Percentiles rank a stretch among this genome's conserved stretches.
Conservation (phyloP, 2,113 vertebrate species). For the Ia io region DNA sequence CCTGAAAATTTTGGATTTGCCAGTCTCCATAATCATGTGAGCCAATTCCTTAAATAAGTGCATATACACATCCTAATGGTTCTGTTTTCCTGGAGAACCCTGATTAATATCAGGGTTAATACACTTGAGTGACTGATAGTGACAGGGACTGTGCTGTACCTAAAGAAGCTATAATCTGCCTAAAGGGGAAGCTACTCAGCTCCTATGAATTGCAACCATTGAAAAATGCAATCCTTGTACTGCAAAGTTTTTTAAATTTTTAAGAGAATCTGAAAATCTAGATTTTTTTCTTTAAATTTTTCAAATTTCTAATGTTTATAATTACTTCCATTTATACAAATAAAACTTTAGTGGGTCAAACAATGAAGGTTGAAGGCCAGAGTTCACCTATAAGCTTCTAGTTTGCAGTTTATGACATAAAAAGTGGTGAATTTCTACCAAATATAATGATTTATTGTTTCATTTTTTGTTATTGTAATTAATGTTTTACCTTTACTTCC, state of each 20-base stretch:
- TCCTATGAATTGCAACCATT: neutral
- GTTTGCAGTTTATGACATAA: neutral
- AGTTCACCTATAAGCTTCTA: neutral
- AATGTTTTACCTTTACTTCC: neutral
- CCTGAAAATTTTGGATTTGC: neutral
- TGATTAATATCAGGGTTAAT: neutral
- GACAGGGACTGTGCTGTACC: neutral
- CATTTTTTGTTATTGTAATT: neutral
- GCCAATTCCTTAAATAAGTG: neutral
- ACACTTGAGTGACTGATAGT: neutral
- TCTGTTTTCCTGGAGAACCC: neutral
- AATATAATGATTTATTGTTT: neutral
- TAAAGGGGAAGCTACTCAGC: neutral
- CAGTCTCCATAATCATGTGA: neutral
- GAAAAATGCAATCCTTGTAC: neutral
- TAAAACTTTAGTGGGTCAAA: neutral
- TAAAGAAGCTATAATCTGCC: neutral
- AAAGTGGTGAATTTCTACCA: neutral
- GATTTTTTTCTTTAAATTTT: neutral
- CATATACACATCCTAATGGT: neutral
- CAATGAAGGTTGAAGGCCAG: neutral
- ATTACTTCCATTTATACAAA: neutral
- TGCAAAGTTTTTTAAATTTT: neutral
- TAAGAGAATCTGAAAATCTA: neutral
- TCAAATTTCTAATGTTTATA: neutral